These are phyloP conservation scores for Philhelius pedissequus DNA, from an alignment of 2,888 invertebrate species.

Conservation along the genomic window DNA sequence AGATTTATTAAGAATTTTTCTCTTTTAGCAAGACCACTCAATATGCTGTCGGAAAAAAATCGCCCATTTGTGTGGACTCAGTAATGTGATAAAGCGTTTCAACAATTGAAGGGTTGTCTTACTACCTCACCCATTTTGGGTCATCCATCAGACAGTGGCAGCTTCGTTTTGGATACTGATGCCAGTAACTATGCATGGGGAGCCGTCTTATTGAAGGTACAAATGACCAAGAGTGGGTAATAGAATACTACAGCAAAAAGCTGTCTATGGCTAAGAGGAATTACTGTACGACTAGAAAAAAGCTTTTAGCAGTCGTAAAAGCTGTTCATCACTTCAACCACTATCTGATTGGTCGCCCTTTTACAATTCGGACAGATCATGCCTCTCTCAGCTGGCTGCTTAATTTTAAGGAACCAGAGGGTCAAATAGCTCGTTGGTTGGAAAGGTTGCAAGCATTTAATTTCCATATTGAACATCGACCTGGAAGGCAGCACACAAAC, in stretches of 20 bases:
- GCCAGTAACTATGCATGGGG: background rate
- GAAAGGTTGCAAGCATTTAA: background rate
- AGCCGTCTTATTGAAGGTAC: no score
- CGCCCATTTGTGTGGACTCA: background rate
- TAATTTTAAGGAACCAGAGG: background rate
- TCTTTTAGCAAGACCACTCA: background rate
- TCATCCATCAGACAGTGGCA: background rate
- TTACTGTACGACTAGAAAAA: background rate
- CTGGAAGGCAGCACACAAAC: background rate
- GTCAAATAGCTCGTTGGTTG: background rate
- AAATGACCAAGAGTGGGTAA: no score
- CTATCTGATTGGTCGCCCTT: background rate
- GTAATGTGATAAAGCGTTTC: background rate
- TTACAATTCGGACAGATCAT: background rate
- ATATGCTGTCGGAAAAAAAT: background rate
- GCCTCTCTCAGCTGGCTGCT: background rate
- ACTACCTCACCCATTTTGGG: background rate
- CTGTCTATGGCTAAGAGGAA: background rate
- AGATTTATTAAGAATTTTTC: background rate
- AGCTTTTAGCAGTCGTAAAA: background rate
- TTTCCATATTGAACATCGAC: background rate
- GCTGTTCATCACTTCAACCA: background rate
- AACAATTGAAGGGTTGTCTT: background rate
- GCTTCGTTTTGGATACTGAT: background rate
- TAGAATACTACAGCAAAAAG: background rate